Conservation (phyloP, 2,888 invertebrate species). For the Himalopsyche japonica region DNA sequence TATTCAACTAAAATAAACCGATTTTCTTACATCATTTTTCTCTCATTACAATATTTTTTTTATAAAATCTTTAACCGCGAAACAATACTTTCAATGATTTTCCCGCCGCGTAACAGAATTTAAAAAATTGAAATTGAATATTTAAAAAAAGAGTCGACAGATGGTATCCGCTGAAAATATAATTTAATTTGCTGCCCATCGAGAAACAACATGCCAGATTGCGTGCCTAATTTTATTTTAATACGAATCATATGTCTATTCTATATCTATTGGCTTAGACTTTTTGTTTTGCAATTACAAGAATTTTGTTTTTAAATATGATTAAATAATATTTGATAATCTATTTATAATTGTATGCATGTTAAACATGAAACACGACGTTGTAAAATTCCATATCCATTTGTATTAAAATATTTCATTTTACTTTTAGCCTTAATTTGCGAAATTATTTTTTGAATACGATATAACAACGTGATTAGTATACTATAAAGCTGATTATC, state of each 20-base stretch:
- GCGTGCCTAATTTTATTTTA: not conserved
- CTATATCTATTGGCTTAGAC: no score
- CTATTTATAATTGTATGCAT: no score
- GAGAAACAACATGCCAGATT: not conserved
- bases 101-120: not conserved
- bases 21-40: not conserved
- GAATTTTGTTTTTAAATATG: no score
- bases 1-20: no score
- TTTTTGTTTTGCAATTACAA: not conserved
- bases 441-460: no score
- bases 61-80: not conserved
- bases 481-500: no score
- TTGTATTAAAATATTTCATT: no score
- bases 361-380: no score
- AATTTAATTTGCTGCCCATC: not conserved
- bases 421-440: no score
- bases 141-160: not conserved
- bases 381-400: no score
- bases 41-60: not conserved
- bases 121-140: not conserved
- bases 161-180: not conserved
- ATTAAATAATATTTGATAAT: no score
- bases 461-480: no score
- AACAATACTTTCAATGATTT: not conserved
- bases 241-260: not conserved